phyloP scores from a whole-genome alignment of 23 tunicate genomes.

The Clavelina lepadiformis region DNA sequence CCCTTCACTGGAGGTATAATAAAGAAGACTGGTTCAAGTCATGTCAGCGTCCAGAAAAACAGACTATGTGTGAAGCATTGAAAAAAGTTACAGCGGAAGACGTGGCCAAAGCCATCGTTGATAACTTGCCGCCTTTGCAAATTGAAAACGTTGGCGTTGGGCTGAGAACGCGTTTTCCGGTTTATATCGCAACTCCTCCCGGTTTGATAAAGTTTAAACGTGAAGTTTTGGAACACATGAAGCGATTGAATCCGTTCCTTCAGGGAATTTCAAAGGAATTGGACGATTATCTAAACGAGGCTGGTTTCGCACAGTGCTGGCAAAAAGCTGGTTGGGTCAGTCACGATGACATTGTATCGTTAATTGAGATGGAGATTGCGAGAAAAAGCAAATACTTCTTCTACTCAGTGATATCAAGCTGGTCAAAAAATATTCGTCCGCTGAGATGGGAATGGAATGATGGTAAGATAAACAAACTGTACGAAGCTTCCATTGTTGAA shows the following conservation, averaged over 20 bases:
- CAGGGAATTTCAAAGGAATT: background rate
- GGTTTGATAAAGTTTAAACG: background rate
- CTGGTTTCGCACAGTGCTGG: conserved; percentile 14
- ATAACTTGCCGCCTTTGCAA: no score
- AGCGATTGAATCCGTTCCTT: background rate
- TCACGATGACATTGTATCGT: conserved; percentile 9
- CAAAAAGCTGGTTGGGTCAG: conserved; percentile 5
- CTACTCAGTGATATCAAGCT: conserved; percentile 13
- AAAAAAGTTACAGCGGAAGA: background rate
- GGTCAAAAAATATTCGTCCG: conserved; percentile 14
- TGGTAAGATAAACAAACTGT: no score
- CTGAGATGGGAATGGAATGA: no score
- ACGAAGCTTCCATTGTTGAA: no score
- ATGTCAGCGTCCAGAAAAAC: no score
- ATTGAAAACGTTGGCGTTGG: no score
- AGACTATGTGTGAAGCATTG: background rate
- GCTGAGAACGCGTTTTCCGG: background rate
- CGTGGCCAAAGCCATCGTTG: conserved; percentile 7
- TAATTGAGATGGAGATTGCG: conserved; percentile 28
- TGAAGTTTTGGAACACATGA: background rate
- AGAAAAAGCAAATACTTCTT: no score
- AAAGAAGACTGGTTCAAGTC: conserved; percentile 21
- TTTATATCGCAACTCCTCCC: conserved; percentile 29
- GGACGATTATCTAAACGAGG: background rate
- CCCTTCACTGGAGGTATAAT: conserved; percentile 29